Evolutionary conservation across 2,888 invertebrate species (phyloP), one percentile per base, ranked within the genome.

Genomic region (Itoplectis maculator): DNA sequence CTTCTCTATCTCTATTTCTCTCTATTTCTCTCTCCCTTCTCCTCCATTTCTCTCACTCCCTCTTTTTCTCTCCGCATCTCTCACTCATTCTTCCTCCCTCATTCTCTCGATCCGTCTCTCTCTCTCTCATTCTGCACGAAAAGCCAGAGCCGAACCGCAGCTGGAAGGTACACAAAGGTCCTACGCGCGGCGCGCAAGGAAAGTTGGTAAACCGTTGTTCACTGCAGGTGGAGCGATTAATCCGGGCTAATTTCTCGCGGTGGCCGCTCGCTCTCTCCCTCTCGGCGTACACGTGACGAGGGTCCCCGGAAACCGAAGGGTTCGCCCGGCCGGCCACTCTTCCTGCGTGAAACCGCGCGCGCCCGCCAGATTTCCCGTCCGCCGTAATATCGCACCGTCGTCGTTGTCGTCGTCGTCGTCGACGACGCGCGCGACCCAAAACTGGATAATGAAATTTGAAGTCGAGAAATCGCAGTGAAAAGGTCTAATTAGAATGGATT

Each of bases 121-220:
- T 6, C 7, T 18, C 49, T 15, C 49, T 15, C 5, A 1, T 7
- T 51, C 23, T 54, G 8, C 6, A 40, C 61, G 15, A 61, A 37
- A 61, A 61, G 35, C 61, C 61, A 5, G 15, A 45, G 61, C 73
- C 47, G 35, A 61, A 73, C 59, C 61, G 56, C 54, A 70, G 35
- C 47, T 47, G 15, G 73, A 47, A 37, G 35, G 35, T 59, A 59
- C 7, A 72, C 83, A 35, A 18, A 61, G 59, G 61, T 61, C 18
- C 9, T n/a, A n/a, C n/a, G 5, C 5, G 18, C 18, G 9, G 18
- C 61, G 61, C 35, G 9, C 61, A 15, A 7, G 18, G 84, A 87
- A 87, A 87, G 85, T 87, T 87, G 74, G 81, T 82, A 82, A 82
- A 79, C 82, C 82, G 84, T 84, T 82, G 81, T 82, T 72, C 69